phyloP scores from a whole-genome alignment of 2,797 vertebrate species.

The Monodelphis domestica region DNA sequence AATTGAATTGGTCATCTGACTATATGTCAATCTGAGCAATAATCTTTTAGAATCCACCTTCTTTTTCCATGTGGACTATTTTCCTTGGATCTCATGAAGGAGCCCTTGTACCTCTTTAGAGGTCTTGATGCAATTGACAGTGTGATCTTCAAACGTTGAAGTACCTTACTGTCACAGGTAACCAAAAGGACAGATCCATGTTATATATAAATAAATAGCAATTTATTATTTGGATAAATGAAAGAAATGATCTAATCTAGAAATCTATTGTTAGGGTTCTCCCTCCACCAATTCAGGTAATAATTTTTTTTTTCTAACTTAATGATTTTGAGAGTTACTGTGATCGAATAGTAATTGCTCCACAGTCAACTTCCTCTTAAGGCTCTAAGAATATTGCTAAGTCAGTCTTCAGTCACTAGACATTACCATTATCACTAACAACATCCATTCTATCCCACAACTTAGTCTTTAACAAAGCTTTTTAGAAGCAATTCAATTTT shows the following conservation, averaged over 20 bases:
- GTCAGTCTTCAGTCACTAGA: background rate
- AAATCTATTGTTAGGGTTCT: background rate
- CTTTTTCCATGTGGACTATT: background rate
- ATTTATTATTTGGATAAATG: background rate
- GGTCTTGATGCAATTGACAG: background rate
- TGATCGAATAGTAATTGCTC: background rate
- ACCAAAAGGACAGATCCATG: background rate
- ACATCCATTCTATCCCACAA: background rate
- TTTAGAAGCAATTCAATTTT: background rate
- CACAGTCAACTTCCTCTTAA: background rate
- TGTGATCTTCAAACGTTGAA: background rate
- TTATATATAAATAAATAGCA: background rate
- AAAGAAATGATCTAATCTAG: background rate
- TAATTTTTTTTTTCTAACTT: background rate
- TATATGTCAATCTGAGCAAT: background rate
- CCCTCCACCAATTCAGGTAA: background rate
- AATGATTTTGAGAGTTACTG: background rate
- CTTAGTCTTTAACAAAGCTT: background rate
- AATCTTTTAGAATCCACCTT: background rate
- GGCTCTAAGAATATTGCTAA: background rate
- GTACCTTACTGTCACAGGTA: background rate
- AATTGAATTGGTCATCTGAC: too few relatives aligned
- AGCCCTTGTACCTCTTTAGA: background rate
- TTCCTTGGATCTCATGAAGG: background rate
- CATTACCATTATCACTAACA: background rate